Evolutionary conservation across 2,888 invertebrate genomes (phyloP), one percentile per base, ranked within the genome.

Genomic region (Papilio elwesi): DNA sequence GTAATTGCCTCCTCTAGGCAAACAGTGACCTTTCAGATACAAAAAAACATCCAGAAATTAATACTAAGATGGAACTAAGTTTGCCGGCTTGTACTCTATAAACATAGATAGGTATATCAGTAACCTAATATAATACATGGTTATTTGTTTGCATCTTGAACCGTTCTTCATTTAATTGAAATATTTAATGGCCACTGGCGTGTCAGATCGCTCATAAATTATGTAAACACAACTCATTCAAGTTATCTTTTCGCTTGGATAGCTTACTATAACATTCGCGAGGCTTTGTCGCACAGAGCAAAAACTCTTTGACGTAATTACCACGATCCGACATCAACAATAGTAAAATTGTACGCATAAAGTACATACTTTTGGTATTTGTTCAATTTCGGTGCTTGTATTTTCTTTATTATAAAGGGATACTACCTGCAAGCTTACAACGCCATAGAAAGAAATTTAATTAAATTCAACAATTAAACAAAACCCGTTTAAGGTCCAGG

Each of bases 391-490:
- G 4, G 26, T 26, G 26, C 4, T 26, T 26, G 26, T 26, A 26
- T 26, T 26, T 26, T 26, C 1, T 26, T 26, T 26, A 26, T 26
- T 26, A 26, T 4, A 26, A 26, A 26, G 1, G 26, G 59, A 4
- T 9, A 0, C 10, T n/a, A 8, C 12, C 10, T n/a, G 9, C n/a
- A 38, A 38, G n/a, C 9, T 59, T 1, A 38, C n/a, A 59, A 59
- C 3, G 10, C n/a, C 36, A n/a, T 43, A 11, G 12, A 59, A 59
- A 8, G 3, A 59, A 38, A 59, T 43, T 15, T 59, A 59, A 59
- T 59, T 59, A 59, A n/a, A 59, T 15, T 13, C 38, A 38, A 59
- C 38, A 59, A 59, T 59, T 59, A 59, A 43, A 59, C 36, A 36
- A 57, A 57, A 38, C 55, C n/a, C 59, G n/a, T 43, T 59, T 43